These are phyloP conservation scores for Drosophila macrospina DNA, from an alignment of 2,888 invertebrate genomes.

Conservation along the genomic window DNA sequence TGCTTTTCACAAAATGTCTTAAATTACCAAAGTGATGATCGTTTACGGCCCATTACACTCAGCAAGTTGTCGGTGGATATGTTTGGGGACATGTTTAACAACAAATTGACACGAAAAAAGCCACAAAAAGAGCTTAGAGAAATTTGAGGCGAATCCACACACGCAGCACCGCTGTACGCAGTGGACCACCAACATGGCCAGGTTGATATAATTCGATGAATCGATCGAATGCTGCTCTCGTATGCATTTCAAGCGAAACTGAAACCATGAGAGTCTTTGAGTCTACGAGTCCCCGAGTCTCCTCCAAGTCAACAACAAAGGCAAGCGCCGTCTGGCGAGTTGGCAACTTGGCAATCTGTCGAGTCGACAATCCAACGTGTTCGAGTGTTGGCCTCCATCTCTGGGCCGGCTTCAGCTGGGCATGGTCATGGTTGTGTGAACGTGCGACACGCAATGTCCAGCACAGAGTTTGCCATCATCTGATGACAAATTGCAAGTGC, in stretches of 20 bases:
- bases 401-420: slow-evolving; percentile 13
- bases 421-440: slow-evolving; percentile 43
- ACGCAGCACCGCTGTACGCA: slow-evolving; percentile 16
- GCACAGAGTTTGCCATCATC: slow-evolving; percentile 33
- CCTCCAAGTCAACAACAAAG: slow-evolving; percentile 41
- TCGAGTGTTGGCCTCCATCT: slow-evolving; percentile 2
- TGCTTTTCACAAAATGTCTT: slow-evolving; percentile 43
- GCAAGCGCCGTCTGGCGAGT: slow-evolving; percentile 34
- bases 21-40: slow-evolving; percentile 48
- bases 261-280: slow-evolving; percentile 58
- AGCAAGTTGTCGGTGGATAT: slow-evolving; percentile 65
- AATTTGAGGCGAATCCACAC: slow-evolving; percentile 60
- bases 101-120: slow-evolving; percentile 71
- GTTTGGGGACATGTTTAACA: slow-evolving; percentile 68
- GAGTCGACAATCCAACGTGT: too few species aligned
- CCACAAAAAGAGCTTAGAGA: slow-evolving; percentile 62
- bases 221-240: slow-evolving; percentile 38
- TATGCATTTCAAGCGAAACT: slow-evolving; percentile 67
- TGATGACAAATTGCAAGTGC: slow-evolving; percentile 51
- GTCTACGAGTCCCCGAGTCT: too few species aligned
- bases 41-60: slow-evolving; percentile 61
- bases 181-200: slow-evolving; percentile 51
- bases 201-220: slow-evolving; percentile 27
- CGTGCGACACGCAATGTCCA: slow-evolving; percentile 59
- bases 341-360: slow-evolving; percentile 18